Conservation (phyloP, 92 coral and sea anemone species). For the Porites rus region DNA sequence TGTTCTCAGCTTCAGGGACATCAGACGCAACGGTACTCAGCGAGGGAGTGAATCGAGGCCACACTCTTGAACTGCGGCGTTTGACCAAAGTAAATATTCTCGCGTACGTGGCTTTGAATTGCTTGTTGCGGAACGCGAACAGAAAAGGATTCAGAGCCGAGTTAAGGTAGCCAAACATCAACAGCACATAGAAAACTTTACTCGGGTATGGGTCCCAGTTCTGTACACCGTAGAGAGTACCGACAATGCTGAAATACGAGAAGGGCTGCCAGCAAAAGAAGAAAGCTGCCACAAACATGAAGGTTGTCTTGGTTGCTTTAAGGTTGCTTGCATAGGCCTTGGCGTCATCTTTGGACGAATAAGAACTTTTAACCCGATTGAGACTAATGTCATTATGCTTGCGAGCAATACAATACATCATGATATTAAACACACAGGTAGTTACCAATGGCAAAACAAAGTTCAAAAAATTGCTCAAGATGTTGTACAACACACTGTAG, state of each 20-base stretch:
- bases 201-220: constrained; percentile 31
- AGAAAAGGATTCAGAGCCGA: constrained; percentile 81
- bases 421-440: constrained; percentile 64
- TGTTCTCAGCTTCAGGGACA: constrained; percentile 23
- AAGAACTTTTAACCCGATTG: neutral
- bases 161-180: constrained; percentile 80
- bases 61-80: neutral
- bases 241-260: constrained; percentile 57
- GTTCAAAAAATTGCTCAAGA: constrained; percentile 57
- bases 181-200: constrained; percentile 32
- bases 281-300: constrained; percentile 73
- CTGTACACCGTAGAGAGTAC: constrained; percentile 41
- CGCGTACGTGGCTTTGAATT: constrained; percentile 54
- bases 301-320: constrained; percentile 79
- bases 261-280: constrained; percentile 83
- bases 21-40: neutral
- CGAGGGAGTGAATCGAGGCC: neutral
- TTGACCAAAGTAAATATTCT: constrained; percentile 42
- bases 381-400: constrained; percentile 41
- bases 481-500: constrained; percentile 38
- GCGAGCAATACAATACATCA: constrained; percentile 69
- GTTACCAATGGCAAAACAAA: constrained; percentile 57
- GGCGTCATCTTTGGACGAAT: constrained; percentile 19
- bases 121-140: constrained; percentile 77
- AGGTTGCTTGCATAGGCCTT: constrained; percentile 63